Percentiles rank a stretch among this genome's conserved stretches.
Evolutionary conservation across 2,113 vertebrate species (phyloP).

Genomic region (Oryzias javanicus): DNA sequence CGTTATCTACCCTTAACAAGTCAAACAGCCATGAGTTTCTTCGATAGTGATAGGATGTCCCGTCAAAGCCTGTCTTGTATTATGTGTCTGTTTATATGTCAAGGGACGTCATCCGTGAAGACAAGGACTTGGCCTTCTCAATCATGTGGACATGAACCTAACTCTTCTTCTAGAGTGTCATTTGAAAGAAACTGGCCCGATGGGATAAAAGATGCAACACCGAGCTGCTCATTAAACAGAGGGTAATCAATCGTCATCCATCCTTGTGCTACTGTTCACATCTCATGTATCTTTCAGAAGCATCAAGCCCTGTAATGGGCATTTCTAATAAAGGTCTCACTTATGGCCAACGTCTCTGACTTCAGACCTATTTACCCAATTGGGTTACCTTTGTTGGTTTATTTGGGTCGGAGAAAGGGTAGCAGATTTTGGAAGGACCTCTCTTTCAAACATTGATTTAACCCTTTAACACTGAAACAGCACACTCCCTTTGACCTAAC

Average conservation of each 20-base stretch:
- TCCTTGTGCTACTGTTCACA: conserved; percentile 33
- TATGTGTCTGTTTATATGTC: conserved; percentile 5
- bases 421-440: conserved; percentile 15
- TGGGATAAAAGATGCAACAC: conserved; percentile 33
- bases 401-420: conserved; percentile 24
- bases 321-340: conserved; percentile 49
- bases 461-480: too few species aligned
- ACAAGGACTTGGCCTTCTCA: conserved; percentile 32
- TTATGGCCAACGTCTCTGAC: conserved; percentile 29
- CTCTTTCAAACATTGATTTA: conserved; percentile 69
- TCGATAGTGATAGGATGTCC: conserved; percentile 23
- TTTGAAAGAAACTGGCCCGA: conserved; percentile 28
- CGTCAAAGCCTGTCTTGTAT: conserved; percentile 1
- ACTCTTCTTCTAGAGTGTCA: conserved; percentile 30
- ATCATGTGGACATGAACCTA: conserved; percentile 41
- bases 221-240: conserved; percentile 30
- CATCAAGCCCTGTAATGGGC: conserved; percentile 28
- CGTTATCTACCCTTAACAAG: too few species aligned
- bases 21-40: neutral
- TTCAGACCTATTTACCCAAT: conserved; percentile 56
- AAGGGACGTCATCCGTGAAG: conserved; percentile 32
- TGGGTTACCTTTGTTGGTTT: conserved; percentile 36
- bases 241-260: conserved; percentile 62
- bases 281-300: conserved; percentile 61
- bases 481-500: too few species aligned